Evolutionary conservation across 2,888 invertebrate species (phyloP).

Genomic region (Macrosiphum euphorbiae): DNA sequence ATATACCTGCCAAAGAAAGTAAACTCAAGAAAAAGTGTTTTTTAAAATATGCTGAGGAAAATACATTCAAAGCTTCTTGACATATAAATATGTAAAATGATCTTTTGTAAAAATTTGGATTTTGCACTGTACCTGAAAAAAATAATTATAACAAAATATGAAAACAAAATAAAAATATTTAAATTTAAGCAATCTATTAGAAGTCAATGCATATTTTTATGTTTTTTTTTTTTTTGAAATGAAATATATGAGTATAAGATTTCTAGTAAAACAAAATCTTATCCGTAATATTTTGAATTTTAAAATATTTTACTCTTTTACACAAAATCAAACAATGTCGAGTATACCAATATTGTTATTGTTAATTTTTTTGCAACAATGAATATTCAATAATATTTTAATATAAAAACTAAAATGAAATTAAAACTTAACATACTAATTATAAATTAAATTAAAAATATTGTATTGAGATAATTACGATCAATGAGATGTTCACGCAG

Average conservation of each 20-base stretch:
- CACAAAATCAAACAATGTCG: too few relatives aligned
- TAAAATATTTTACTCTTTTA: background rate
- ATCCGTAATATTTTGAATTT: background rate
- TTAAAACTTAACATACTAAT: too few relatives aligned
- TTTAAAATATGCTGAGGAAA: conserved; percentile 58
- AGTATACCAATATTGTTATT: too few relatives aligned
- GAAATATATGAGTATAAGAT: background rate
- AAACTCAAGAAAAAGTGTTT: conserved; percentile 48
- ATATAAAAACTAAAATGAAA: too few relatives aligned
- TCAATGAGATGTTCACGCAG: conserved; percentile 53
- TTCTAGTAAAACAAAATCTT: background rate
- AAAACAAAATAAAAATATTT: background rate
- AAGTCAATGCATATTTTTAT: background rate
- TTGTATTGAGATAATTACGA: conserved; percentile 26
- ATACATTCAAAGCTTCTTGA: conserved; percentile 57
- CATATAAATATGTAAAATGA: conserved; percentile 56
- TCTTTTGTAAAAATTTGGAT: conserved; percentile 56
- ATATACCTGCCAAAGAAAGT: conserved; percentile 42
- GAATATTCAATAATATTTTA: too few relatives aligned
- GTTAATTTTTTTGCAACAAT: too few relatives aligned
- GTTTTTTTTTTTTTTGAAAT: background rate
- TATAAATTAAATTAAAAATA: background rate
- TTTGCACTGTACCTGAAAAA: conserved; percentile 47
- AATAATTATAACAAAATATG: background rate
- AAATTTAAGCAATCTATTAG: background rate